Percentiles rank a stretch among this genome's conserved stretches.
These are phyloP conservation scores for Antheraea mylitta DNA, from an alignment of 1,140 invertebrate species.

Conservation along the genomic window DNA sequence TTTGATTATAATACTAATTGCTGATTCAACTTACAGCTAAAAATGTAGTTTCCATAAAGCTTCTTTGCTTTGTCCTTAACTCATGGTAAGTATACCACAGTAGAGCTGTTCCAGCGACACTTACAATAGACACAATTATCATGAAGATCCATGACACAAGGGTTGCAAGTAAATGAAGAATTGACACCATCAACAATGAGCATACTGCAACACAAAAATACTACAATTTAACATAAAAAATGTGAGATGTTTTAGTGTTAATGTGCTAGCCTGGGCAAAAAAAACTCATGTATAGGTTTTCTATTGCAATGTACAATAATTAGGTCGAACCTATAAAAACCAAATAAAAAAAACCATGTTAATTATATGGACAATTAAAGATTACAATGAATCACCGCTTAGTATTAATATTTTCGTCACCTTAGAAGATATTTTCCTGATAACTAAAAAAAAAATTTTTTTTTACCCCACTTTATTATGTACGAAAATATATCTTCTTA, in stretches of 20 bases:
- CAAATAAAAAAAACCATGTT: too few species aligned
- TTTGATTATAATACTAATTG: too few species aligned
- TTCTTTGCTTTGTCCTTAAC: slow-evolving; percentile 85
- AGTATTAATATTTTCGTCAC: too few species aligned
- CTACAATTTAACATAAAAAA: slow-evolving; percentile 6
- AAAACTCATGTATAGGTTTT: too few species aligned
- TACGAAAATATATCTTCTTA: too few species aligned
- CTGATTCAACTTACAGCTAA: slow-evolving; percentile 51
- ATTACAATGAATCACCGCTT: too few species aligned
- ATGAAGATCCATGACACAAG: slow-evolving; percentile 93
- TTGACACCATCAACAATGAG: slow-evolving; percentile 89
- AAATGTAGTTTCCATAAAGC: slow-evolving; percentile 72
- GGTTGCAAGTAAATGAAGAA: slow-evolving; percentile 90
- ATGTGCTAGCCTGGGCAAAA: background rate
- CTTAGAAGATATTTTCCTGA: too few species aligned
- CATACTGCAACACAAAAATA: slow-evolving; percentile 82
- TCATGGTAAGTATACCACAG: slow-evolving; percentile 95
- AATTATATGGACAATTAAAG: too few species aligned
- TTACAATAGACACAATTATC: slow-evolving; percentile 86
- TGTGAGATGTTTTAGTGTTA: background rate
- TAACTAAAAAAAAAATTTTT: too few species aligned
- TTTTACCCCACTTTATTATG: too few species aligned
- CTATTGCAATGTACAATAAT: too few species aligned
- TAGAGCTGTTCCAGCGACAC: slow-evolving; percentile 87
- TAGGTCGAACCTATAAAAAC: too few species aligned